Percentiles rank a stretch among this genome's conserved stretches.
Evolutionary conservation across 2,113 vertebrate species (phyloP).

Genomic region (Vanacampus margaritifer): DNA sequence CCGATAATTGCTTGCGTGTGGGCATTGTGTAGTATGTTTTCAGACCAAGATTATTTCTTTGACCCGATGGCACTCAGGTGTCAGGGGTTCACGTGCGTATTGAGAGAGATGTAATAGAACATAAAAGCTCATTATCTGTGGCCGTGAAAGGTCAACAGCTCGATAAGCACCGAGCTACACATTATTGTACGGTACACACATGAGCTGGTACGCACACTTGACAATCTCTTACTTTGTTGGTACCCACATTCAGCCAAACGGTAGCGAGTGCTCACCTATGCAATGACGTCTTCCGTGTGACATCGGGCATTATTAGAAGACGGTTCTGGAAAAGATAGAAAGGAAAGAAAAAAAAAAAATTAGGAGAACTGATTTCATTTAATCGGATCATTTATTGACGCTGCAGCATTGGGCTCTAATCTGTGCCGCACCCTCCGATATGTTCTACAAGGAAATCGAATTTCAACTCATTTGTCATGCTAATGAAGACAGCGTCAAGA

Average conservation of each 20-base stretch:
- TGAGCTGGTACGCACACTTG: background rate
- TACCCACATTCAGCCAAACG: slow-evolving; percentile 34
- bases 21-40: slow-evolving; percentile 65
- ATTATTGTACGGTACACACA: slow-evolving; percentile 5
- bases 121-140: slow-evolving; percentile 69
- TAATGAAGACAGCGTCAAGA: slow-evolving; percentile 27
- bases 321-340: slow-evolving; percentile 5
- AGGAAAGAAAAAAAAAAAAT: background rate
- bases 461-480: slow-evolving; percentile 35
- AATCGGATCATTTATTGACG: slow-evolving; percentile 21
- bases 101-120: slow-evolving; percentile 62
- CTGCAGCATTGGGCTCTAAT: slow-evolving; percentile 14
- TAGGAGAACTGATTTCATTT: slow-evolving; percentile 1
- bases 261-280: slow-evolving; percentile 12
- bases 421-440: slow-evolving; percentile 16
- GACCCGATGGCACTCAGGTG: slow-evolving; percentile 61
- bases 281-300: slow-evolving; percentile 10
- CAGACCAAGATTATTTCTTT: slow-evolving; percentile 55
- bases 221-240: background rate
- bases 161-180: slow-evolving; percentile 21
- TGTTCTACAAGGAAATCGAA: slow-evolving; percentile 19
- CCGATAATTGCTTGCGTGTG: slow-evolving; percentile 65
- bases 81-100: slow-evolving; percentile 52
- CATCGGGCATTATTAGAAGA: slow-evolving; percentile 6
- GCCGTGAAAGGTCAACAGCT: slow-evolving; percentile 60